Percentiles rank a stretch among this genome's conserved stretches.
Evolutionary conservation across 2,797 vertebrate genomes (phyloP).

Genomic region (Periparus ater): DNA sequence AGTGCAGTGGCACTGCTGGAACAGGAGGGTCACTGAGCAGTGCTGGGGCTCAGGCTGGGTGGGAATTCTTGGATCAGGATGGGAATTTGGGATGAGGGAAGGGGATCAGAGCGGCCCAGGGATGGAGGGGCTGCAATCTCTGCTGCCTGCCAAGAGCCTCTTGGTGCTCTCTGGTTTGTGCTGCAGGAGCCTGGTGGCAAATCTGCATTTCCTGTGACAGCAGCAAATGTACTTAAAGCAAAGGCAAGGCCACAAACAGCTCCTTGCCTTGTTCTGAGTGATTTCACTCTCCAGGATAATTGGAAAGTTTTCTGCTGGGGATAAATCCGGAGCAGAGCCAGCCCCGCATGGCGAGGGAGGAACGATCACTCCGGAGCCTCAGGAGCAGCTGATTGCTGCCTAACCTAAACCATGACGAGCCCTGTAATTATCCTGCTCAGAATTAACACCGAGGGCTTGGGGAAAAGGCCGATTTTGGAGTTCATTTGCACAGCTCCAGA

Average conservation of each 20-base stretch:
- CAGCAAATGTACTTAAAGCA: conserved; percentile 41
- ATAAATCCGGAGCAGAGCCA: conserved; percentile 24
- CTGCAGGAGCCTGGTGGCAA: background rate
- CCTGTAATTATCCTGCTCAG: conserved; percentile 72
- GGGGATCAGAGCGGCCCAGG: no score
- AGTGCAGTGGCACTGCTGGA: no score
- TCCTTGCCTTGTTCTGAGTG: background rate
- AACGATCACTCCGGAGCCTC: conserved; percentile 9
- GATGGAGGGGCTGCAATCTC: background rate
- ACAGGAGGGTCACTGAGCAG: no score
- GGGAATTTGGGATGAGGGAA: no score
- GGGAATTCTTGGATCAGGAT: no score
- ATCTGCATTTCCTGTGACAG: conserved; percentile 6
- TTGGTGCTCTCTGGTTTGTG: background rate
- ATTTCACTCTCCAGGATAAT: conserved; percentile 20
- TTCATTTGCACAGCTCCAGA: conserved; percentile 70
- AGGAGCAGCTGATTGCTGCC: conserved; percentile 64
- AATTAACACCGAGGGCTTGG: conserved; percentile 61
- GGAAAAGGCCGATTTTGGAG: conserved; percentile 63
- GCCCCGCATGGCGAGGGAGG: background rate
- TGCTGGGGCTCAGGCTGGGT: no score
- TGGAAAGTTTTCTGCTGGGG: background rate
- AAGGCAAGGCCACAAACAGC: background rate
- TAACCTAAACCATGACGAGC: conserved; percentile 68
- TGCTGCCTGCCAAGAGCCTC: background rate